phyloP scores from a whole-genome alignment of 2,113 vertebrate genomes.

The Rhipidura dahli region DNA sequence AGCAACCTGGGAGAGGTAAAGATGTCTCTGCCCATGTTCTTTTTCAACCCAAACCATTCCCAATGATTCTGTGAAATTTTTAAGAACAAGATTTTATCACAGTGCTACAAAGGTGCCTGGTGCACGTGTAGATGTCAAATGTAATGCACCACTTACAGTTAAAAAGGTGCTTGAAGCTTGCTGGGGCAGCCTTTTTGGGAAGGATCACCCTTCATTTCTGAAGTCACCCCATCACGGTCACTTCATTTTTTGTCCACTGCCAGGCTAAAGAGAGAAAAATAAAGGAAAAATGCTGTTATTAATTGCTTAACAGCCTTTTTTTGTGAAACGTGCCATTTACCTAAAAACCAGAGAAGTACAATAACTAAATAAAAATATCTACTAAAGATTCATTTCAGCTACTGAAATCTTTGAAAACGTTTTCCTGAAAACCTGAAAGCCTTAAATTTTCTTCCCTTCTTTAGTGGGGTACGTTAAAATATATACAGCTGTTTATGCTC shows the following conservation, averaged over 20 bases:
- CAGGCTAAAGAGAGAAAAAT: neutral
- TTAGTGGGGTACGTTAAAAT: neutral
- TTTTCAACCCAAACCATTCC: neutral
- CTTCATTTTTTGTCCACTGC: neutral
- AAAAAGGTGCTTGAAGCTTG: rapidly evolving
- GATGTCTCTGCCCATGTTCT: neutral
- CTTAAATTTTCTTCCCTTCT: rapidly evolving
- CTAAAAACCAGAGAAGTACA: rapidly evolving
- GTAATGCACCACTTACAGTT: rapidly evolving
- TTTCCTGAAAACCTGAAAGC: no score
- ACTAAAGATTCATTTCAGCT: rapidly evolving
- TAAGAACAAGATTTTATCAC: rapidly evolving
- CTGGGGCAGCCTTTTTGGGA: neutral
- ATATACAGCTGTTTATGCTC: rapidly evolving
- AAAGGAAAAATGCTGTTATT: rapidly evolving
- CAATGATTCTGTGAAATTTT: rapidly evolving
- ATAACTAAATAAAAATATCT: rapidly evolving
- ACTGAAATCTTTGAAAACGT: no score
- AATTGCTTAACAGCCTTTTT: rapidly evolving
- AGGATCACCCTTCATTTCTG: neutral
- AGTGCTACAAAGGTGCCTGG: rapidly evolving
- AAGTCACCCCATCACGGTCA: rapidly evolving
- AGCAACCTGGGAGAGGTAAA: neutral
- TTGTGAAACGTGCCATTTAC: rapidly evolving
- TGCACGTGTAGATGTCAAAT: rapidly evolving